Conservation (phyloP, 2,888 invertebrate genomes). For the Lasioglossum oenotherae region DNA sequence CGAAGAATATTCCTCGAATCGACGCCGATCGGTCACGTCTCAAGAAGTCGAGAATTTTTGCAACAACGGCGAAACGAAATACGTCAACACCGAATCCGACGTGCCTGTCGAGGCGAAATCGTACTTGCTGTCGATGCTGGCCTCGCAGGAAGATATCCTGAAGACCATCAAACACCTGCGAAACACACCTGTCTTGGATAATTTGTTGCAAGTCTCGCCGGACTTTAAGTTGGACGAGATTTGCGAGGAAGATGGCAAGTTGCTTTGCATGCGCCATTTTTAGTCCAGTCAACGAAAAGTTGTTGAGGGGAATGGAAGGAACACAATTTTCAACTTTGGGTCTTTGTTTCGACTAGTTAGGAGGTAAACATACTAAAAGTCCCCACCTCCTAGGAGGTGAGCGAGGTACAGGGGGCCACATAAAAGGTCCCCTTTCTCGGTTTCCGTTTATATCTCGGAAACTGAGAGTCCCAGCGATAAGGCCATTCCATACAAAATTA, state of each 20-base stretch:
- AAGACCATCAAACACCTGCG: slow-evolving; percentile 78
- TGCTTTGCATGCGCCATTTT: slow-evolving; percentile 69
- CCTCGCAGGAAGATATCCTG: slow-evolving; percentile 78
- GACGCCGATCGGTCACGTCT: slow-evolving; percentile 64
- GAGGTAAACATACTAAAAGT: no score
- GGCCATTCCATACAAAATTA: no score
- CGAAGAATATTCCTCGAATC: slow-evolving; percentile 50
- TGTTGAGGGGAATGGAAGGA: no score
- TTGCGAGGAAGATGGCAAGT: slow-evolving; percentile 79
- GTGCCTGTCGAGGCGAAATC: slow-evolving; percentile 69
- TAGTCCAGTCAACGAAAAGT: no score
- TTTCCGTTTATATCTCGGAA: no score
- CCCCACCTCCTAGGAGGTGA: no score
- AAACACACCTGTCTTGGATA: slow-evolving; percentile 79
- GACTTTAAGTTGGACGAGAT: slow-evolving; percentile 73
- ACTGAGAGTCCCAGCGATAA: no score
- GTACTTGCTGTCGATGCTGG: slow-evolving; percentile 75
- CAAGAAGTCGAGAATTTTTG: slow-evolving; percentile 66
- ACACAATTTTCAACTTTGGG: no score
- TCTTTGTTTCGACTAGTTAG: no score
- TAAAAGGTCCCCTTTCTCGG: no score
- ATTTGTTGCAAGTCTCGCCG: slow-evolving; percentile 78
- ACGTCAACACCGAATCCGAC: slow-evolving; percentile 66
- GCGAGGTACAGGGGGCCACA: no score
- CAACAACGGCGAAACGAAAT: slow-evolving; percentile 57